Conservation (phyloP, 30 jellyfish, hydroid and myxozoan species). For the Turritopsis dohrnii region DNA sequence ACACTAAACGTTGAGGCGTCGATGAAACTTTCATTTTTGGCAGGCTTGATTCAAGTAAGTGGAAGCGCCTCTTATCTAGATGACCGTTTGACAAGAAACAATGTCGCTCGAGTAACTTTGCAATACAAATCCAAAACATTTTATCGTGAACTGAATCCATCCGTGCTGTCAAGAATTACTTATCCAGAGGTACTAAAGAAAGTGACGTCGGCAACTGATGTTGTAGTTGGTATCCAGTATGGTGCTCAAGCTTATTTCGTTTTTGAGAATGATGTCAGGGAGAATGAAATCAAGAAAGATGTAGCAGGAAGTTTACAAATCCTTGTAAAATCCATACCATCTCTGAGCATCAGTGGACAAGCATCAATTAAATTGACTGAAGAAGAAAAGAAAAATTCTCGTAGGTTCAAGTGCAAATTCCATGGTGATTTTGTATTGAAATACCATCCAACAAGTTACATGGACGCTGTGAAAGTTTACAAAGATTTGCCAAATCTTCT, state of each 20-base stretch:
- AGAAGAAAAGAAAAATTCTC: not conserved
- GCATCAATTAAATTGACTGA: not conserved
- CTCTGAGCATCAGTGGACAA: not conserved
- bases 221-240: not conserved
- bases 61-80: constrained; percentile 8
- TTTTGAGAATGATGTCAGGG: not conserved
- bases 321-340: not conserved
- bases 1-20: not conserved
- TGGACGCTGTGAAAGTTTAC: not conserved
- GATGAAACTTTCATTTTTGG: not conserved
- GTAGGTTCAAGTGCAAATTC: not conserved
- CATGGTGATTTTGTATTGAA: constrained; percentile 4
- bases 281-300: not conserved
- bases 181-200: constrained; percentile 9
- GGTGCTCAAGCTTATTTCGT: constrained; percentile 6
- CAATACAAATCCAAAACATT: not conserved
- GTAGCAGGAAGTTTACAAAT: not conserved
- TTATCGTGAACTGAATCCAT: constrained; percentile 16
- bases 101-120: constrained; percentile 8
- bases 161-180: not conserved
- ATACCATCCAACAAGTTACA: not conserved
- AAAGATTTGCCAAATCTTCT: not conserved
- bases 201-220: constrained; percentile 2
- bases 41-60: constrained; percentile 2
- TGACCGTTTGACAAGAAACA: not conserved